phyloP scores from a whole-genome alignment of 2,797 vertebrate genomes.

The Anniella stebbinsi region DNA sequence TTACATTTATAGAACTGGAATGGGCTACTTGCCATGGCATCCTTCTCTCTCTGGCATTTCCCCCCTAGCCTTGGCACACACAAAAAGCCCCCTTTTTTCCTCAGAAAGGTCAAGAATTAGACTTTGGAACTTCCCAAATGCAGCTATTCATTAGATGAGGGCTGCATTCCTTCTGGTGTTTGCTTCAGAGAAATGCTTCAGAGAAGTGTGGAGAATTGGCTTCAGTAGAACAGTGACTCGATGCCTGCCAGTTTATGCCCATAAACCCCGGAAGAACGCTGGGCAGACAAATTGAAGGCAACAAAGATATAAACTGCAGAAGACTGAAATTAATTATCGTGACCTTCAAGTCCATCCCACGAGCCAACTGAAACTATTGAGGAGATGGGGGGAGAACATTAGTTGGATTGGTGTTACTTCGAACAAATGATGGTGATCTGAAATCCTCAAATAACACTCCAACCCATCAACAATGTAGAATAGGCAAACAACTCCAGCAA shows the following conservation, averaged over 20 bases:
- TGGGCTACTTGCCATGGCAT: conserved; percentile 9
- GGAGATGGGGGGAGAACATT: neutral
- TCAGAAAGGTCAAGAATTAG: conserved; percentile 7
- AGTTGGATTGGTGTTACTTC: neutral
- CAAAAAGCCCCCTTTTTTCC: neutral
- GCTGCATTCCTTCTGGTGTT: conserved; percentile 26
- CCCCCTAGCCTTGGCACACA: neutral
- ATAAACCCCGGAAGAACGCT: conserved; percentile 9
- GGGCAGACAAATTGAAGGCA: conserved; percentile 27
- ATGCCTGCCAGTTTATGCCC: neutral
- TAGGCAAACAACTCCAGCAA: too few relatives aligned
- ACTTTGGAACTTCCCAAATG: neutral
- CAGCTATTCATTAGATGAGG: conserved; percentile 17
- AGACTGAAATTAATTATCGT: neutral
- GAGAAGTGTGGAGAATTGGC: conserved; percentile 10
- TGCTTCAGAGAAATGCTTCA: conserved; percentile 26
- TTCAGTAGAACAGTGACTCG: conserved; percentile 8
- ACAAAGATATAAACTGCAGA: conserved; percentile 13
- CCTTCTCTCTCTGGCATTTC: conserved; percentile 8
- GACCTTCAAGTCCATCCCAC: conserved; percentile 34
- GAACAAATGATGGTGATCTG: conserved; percentile 11
- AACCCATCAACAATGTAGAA: too few relatives aligned
- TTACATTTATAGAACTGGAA: neutral
- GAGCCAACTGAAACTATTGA: neutral
- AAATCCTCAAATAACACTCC: neutral